These are phyloP conservation scores for Strix uralensis DNA, from an alignment of 2,113 vertebrate species.

Conservation along the genomic window DNA sequence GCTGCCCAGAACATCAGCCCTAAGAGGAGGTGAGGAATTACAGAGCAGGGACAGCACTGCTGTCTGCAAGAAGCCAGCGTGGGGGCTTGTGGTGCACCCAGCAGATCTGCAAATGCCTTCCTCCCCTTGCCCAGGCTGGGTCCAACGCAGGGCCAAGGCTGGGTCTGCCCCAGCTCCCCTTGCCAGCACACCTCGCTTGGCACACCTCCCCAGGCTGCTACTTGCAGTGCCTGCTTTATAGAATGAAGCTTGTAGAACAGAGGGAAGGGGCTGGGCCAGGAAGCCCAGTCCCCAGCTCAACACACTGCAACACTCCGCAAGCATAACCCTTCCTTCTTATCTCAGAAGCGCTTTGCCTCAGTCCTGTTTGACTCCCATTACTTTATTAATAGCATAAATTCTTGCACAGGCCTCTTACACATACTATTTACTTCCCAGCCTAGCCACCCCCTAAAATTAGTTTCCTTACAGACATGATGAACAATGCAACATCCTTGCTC, in stretches of 20 bases:
- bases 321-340: background rate
- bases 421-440: background rate
- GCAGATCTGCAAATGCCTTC: accelerated
- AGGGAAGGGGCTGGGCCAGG: background rate
- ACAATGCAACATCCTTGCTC: background rate
- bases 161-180: background rate
- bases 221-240: background rate
- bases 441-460: background rate
- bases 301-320: background rate
- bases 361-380: background rate
- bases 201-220: accelerated
- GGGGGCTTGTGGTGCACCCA: background rate
- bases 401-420: background rate
- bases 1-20: background rate
- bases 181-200: accelerated
- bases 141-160: accelerated
- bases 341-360: background rate
- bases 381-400: background rate
- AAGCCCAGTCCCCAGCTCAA: background rate
- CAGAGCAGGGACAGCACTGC: background rate
- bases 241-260: accelerated
- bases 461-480: background rate
- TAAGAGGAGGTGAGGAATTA: background rate
- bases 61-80: accelerated
- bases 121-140: background rate